Evolutionary conservation across 2,797 vertebrate species (phyloP).

Genomic region (Protosalanx chinensis): DNA sequence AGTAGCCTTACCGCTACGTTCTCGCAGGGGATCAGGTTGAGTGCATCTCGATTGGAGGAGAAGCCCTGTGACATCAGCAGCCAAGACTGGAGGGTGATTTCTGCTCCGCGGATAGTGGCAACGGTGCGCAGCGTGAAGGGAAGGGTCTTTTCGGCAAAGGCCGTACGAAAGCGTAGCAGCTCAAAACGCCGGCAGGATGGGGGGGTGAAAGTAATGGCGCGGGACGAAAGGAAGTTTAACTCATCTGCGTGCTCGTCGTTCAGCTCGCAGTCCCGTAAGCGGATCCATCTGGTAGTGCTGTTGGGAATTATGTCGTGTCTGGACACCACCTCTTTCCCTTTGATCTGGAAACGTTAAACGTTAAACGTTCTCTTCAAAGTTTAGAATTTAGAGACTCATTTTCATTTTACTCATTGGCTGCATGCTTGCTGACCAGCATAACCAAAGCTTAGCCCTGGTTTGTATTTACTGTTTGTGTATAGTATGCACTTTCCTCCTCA

Average conservation of each 20-base stretch:
- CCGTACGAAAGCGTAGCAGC: conserved; percentile 79
- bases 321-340: conserved; percentile 85
- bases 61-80: conserved; percentile 83
- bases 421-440: too few relatives aligned
- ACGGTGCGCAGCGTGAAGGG: conserved; percentile 83
- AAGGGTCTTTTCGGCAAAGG: conserved; percentile 80
- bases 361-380: background rate
- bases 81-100: conserved; percentile 88
- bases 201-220: conserved; percentile 76
- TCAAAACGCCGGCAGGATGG: conserved; percentile 80
- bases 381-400: background rate
- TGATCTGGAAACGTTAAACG: conserved; percentile 71
- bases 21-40: conserved; percentile 84
- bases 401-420: background rate
- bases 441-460: too few relatives aligned
- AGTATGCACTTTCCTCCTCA: too few relatives aligned
- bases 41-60: conserved; percentile 79
- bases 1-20: conserved; percentile 69
- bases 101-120: conserved; percentile 78
- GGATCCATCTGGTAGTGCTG: conserved; percentile 86
- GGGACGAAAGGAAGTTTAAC: conserved; percentile 70
- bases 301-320: conserved; percentile 87
- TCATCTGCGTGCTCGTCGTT: conserved; percentile 77
- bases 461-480: too few relatives aligned
- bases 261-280: conserved; percentile 74